Base-by-base conservation (phyloP, 1,140 invertebrate species). In the Cheumatopsyche charites region DNA sequence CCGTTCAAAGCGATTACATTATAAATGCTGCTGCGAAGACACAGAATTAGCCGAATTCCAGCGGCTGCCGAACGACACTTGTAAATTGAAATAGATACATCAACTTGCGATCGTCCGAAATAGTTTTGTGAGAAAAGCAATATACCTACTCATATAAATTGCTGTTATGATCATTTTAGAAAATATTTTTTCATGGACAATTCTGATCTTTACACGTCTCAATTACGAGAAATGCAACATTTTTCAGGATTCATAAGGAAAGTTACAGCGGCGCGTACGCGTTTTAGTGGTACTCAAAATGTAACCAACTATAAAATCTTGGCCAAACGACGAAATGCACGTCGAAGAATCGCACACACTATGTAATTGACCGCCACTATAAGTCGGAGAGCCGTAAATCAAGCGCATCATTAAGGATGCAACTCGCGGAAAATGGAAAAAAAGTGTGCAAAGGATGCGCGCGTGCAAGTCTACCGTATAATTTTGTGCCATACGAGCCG, bases 301-400 rank as follows among this genome's bases (percentile, higher is more conserved):
- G 55, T 19, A 17, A 6, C 21, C 21, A 19, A 36, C 55, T 58
- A 58, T 58, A 58, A 58, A 58, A 58, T 19, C 1, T 5, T 9
- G 13, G 17, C 49, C 17, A 36, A 55, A 55, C 49, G 49, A 55
- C 15, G 3, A 9, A 12, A 12, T 25, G 13, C 21, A 0, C 21
- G 29, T 36, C 21, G 13, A 23, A 26, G 21, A n/a, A 23, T 36
- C 55, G 21, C 29, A 36, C n/a, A n/a, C 29, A 58, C 55, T 19
- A 17, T 25, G 21, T 25, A 58, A 58, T 58, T 58, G 55, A 58
- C 55, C 55, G 21, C 55, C 55, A 58, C 23, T 58, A 58, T 19
- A 26, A 58, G 19, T 58, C 21, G 2, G 55, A 17, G 21, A 25
- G 21, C 23, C 19, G 21, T 58, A 58, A 58, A 58, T 58, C 55